Evolutionary conservation across 2,113 vertebrate species (phyloP).

Genomic region (Laticauda laticaudata): DNA sequence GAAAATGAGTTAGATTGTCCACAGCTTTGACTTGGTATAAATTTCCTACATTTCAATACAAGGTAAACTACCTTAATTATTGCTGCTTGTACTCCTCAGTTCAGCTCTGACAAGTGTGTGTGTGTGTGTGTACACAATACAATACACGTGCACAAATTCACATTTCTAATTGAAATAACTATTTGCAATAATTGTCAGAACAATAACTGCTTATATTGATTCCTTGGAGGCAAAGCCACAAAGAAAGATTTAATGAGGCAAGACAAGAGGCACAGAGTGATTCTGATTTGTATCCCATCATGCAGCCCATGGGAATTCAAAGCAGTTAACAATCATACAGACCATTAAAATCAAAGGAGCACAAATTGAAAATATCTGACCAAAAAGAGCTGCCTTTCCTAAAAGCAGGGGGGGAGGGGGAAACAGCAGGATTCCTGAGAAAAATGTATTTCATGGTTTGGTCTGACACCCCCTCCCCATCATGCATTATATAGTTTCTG

Average conservation of each 20-base stretch:
- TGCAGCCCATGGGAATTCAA: neutral
- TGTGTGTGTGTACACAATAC: neutral
- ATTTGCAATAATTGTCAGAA: neutral
- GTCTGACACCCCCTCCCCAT: neutral
- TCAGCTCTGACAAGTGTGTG: neutral
- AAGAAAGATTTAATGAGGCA: neutral
- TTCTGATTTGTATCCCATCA: neutral
- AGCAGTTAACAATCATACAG: neutral
- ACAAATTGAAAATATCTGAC: neutral
- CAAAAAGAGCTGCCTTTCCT: neutral
- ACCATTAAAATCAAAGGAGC: neutral
- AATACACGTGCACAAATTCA: neutral
- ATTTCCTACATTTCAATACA: neutral
- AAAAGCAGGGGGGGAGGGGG: neutral
- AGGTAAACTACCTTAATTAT: neutral
- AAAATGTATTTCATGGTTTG: neutral
- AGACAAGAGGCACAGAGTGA: neutral
- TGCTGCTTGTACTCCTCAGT: neutral
- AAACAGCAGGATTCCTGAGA: neutral
- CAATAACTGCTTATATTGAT: neutral
- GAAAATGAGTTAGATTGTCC: neutral
- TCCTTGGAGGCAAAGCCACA: neutral
- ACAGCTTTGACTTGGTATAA: neutral
- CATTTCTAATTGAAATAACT: neutral
- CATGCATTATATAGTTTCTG: neutral